Conservation (phyloP, 2,113 vertebrate species). For the Gallinago undulata region DNA sequence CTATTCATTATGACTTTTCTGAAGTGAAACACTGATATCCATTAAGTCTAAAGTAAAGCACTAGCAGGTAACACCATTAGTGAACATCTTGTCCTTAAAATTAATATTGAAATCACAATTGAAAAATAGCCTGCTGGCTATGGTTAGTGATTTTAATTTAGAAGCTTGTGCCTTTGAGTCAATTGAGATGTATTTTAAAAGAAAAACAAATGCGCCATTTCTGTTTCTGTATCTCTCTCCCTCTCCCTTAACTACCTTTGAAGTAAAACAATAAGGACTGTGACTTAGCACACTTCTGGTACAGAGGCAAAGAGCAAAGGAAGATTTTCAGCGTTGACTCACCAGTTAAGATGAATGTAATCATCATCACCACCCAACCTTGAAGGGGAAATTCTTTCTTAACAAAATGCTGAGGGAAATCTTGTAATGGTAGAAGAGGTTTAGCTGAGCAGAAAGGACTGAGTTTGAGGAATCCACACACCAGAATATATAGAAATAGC, state of each 20-base stretch:
- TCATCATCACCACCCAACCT: neutral
- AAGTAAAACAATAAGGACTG: neutral
- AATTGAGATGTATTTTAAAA: neutral
- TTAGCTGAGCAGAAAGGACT: neutral
- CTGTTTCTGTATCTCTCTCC: neutral
- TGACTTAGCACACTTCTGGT: neutral
- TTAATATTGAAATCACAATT: neutral
- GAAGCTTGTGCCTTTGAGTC: neutral
- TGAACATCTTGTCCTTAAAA: neutral
- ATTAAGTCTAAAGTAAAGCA: neutral
- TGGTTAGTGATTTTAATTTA: neutral
- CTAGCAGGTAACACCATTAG: neutral
- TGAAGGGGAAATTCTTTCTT: neutral
- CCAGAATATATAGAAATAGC: neutral
- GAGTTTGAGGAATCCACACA: neutral
- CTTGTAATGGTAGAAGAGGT: neutral
- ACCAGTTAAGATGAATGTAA: neutral
- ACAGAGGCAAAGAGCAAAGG: neutral
- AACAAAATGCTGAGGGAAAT: neutral
- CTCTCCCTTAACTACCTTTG: neutral
- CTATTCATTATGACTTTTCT: neutral
- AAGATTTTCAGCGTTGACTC: slow-evolving; percentile 1
- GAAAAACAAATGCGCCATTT: neutral
- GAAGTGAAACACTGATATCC: neutral
- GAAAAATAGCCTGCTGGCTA: neutral